Conservation (phyloP, 2,888 invertebrate genomes). For the Rotaria macrura region DNA sequence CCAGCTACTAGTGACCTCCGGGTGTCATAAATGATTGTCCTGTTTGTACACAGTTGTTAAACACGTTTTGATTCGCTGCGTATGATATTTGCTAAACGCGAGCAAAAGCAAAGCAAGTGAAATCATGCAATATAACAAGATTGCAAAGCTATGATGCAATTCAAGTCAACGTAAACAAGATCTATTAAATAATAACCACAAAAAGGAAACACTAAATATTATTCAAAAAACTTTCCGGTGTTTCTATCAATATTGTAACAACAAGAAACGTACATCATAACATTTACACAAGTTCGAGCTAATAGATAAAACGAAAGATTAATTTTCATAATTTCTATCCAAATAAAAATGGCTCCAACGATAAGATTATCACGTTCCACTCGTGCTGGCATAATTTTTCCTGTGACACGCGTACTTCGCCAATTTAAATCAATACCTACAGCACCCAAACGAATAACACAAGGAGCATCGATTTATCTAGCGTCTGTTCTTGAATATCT, state of each 20-base stretch:
- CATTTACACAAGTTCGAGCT: no score
- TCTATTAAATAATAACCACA: background rate
- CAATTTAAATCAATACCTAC: conserved; percentile 42
- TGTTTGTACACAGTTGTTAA: background rate
- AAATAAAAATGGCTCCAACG: background rate
- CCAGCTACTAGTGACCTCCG: conserved; percentile 1
- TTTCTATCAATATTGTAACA: no score
- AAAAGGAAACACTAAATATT: background rate
- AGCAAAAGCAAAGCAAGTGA: background rate
- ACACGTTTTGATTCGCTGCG: background rate
- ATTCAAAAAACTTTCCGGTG: no score
- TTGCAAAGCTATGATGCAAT: background rate
- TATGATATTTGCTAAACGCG: background rate
- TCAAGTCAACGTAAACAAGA: background rate
- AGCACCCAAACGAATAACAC: conserved; percentile 49
- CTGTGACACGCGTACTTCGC: conserved; percentile 52
- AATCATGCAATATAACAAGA: background rate
- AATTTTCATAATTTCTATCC: background rate
- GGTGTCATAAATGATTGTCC: background rate
- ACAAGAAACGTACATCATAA: no score
- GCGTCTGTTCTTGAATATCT: conserved; percentile 54
- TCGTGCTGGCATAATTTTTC: conserved; percentile 52
- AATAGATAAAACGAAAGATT: no score
- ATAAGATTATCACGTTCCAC: conserved; percentile 48
- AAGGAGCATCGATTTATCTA: conserved; percentile 52